These are phyloP conservation scores for Huso huso DNA, from an alignment of 2,797 vertebrate species.

Conservation along the genomic window DNA sequence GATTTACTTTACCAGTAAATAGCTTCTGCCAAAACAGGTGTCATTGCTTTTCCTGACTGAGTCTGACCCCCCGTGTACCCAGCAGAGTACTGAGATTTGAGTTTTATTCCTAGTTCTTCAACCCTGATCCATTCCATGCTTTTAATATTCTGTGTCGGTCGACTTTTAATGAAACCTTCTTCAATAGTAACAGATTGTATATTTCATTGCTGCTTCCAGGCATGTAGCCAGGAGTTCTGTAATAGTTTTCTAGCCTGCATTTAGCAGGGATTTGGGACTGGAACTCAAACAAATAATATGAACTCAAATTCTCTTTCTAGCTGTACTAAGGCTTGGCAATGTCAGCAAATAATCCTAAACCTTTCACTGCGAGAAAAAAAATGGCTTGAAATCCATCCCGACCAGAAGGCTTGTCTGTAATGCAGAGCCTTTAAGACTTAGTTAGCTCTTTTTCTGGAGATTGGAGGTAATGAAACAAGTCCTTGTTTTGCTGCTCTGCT, in stretches of 20 bases:
- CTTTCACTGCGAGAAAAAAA: slow-evolving; percentile 8
- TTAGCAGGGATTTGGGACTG: background rate
- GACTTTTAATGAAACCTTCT: too few species aligned
- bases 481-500: background rate
- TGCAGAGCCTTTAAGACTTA: slow-evolving; percentile 3
- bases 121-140: too few species aligned
- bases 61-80: too few species aligned
- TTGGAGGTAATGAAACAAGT: background rate
- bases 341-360: background rate
- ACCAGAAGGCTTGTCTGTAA: slow-evolving; percentile 1
- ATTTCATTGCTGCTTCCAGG: background rate
- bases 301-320: too few species aligned
- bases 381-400: background rate
- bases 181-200: too few species aligned
- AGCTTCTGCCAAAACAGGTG: too few species aligned
- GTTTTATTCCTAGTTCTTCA: too few species aligned
- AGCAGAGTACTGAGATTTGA: too few species aligned
- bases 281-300: too few species aligned
- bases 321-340: background rate
- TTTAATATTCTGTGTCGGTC: too few species aligned
- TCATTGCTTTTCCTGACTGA: too few species aligned
- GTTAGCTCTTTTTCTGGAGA: background rate
- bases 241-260: background rate
- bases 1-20: too few species aligned
- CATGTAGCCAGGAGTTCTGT: background rate